phyloP scores from a whole-genome alignment of 2,888 invertebrate species.

The Lasioglossum villosulum region DNA sequence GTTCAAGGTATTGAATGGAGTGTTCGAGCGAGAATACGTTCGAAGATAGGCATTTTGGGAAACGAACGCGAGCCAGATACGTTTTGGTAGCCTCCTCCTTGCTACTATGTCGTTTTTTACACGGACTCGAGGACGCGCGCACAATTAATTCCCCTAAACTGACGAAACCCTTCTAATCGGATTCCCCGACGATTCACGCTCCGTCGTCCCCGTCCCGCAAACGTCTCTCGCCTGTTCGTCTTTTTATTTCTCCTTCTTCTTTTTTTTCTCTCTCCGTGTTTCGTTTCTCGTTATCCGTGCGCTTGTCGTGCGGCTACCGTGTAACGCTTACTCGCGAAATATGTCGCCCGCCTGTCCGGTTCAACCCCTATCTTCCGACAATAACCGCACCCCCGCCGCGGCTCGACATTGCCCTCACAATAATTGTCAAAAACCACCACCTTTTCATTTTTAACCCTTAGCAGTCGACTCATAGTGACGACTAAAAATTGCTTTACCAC shows the following conservation, averaged over 20 bases:
- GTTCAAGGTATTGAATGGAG: neutral
- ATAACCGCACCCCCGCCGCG: neutral
- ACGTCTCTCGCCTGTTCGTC: neutral
- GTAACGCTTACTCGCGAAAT: constrained; percentile 26
- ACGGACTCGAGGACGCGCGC: constrained; percentile 36
- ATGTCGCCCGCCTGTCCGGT: constrained; percentile 16
- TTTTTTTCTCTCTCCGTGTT: neutral
- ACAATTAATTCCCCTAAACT: constrained; percentile 55
- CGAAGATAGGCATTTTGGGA: neutral
- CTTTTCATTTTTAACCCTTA: no score
- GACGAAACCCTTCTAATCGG: constrained; percentile 54
- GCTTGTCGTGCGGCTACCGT: constrained; percentile 10
- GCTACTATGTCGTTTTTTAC: constrained; percentile 28
- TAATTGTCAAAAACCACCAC: neutral
- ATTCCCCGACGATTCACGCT: constrained; percentile 30
- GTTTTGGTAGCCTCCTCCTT: neutral
- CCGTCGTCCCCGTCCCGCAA: constrained; percentile 14
- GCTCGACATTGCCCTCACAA: neutral
- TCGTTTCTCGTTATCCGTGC: constrained; percentile 20
- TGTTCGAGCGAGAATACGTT: neutral
- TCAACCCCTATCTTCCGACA: neutral
- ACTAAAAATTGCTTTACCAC: no score
- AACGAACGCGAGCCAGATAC: constrained; percentile 40
- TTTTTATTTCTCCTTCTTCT: neutral
- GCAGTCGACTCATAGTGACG: no score